Conservation (phyloP, 2,113 vertebrate genomes). For the Spea multiplicata region DNA sequence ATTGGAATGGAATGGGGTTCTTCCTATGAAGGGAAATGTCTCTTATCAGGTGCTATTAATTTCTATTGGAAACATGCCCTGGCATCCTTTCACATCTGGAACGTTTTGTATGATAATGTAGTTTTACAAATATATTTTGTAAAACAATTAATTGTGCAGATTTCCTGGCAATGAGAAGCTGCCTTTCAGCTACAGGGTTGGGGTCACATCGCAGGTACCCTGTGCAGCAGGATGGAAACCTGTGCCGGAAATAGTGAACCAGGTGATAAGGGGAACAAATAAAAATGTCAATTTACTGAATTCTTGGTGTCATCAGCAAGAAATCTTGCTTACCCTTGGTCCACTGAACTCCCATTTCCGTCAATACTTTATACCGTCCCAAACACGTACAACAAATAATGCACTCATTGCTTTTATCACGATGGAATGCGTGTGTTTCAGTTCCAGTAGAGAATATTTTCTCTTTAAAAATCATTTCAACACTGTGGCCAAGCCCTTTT, state of each 20-base stretch:
- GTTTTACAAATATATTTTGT: slow-evolving; percentile 3
- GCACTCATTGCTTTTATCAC: no score
- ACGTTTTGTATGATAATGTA: neutral
- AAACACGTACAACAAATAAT: no score
- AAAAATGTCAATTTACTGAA: slow-evolving; percentile 14
- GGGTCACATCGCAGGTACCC: slow-evolving; percentile 17
- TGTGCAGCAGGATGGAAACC: slow-evolving; percentile 10
- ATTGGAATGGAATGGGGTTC: no score
- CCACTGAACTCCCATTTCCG: no score
- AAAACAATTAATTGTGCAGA: neutral
- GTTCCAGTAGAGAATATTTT: no score
- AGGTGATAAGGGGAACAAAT: neutral
- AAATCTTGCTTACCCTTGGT: neutral
- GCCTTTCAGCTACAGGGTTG: neutral
- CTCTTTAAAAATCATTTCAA: no score
- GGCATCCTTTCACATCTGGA: slow-evolving; percentile 16
- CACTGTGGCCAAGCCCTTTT: no score
- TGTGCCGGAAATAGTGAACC: neutral
- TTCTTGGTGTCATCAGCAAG: slow-evolving; percentile 15
- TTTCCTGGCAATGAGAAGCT: neutral
- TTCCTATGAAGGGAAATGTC: neutral
- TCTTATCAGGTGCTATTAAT: neutral
- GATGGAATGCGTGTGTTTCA: no score
- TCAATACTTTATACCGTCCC: no score
- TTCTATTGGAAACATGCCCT: neutral